These are phyloP conservation scores for Drosophila birchii DNA, from an alignment of 2,888 invertebrate species.

Conservation along the genomic window DNA sequence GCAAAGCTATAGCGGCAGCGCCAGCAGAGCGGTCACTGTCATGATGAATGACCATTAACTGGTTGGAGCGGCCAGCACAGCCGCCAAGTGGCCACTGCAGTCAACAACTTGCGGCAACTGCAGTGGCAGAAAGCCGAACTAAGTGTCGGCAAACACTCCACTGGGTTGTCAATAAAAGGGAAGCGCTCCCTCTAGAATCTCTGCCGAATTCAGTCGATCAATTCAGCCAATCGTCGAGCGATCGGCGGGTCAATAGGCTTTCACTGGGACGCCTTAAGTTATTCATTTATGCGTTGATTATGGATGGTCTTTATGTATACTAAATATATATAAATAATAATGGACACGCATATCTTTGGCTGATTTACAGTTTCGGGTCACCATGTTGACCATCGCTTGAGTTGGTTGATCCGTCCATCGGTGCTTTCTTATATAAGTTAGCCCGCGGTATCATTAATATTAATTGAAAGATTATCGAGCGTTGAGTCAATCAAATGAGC, in stretches of 20 bases:
- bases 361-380: constrained; percentile 37
- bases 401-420: constrained; percentile 6
- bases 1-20: constrained; percentile 8
- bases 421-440: constrained; percentile 31
- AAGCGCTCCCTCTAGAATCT: constrained; percentile 11
- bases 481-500: constrained; percentile 8
- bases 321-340: constrained; percentile 15
- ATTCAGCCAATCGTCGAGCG: background rate
- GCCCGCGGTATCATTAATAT: constrained; percentile 24
- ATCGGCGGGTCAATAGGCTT: constrained; percentile 46
- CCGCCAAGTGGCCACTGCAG: constrained; percentile 24
- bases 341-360: constrained; percentile 31
- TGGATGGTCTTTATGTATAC: constrained; percentile 11
- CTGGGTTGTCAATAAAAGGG: constrained; percentile 12
- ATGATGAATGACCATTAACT: constrained; percentile 44
- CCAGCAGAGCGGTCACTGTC: constrained; percentile 55
- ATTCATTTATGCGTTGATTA: constrained; percentile 51
- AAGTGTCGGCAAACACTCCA: constrained; percentile 40
- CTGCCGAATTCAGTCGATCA: background rate
- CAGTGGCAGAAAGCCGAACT: constrained; percentile 27
- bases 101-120: constrained; percentile 46
- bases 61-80: constrained; percentile 18
- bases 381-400: background rate
- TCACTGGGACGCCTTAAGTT: constrained; percentile 46
- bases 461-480: constrained; percentile 38